Conservation (phyloP, 1,140 invertebrate species). For the Papilio dardanus region DNA sequence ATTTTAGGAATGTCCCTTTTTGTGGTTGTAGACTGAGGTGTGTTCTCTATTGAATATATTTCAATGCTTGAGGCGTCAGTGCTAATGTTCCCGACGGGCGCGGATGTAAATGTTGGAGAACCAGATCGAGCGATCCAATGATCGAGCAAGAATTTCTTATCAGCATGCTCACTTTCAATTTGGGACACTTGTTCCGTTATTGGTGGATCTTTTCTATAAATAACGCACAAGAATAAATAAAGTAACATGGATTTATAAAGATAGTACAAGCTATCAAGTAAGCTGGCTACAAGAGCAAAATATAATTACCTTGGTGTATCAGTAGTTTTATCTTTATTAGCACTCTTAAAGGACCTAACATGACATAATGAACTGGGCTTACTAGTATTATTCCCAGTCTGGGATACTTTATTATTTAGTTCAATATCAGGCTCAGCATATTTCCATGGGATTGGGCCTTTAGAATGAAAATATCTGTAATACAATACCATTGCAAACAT, state of each 20-base stretch:
- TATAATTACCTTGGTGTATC: constrained; percentile 47
- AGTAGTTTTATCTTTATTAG: constrained; percentile 50
- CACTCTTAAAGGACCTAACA: constrained; percentile 68
- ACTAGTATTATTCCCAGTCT: constrained; percentile 45
- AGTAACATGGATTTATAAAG: neutral
- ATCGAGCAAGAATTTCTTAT: constrained; percentile 81
- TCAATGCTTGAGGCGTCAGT: constrained; percentile 77
- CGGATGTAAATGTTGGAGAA: constrained; percentile 77
- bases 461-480: constrained; percentile 85
- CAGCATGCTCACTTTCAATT: constrained; percentile 71
- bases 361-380: constrained; percentile 53
- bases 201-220: constrained; percentile 54
- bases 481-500: constrained; percentile 85
- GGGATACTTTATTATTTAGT: constrained; percentile 68
- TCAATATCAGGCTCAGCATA: constrained; percentile 64
- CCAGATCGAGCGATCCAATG: constrained; percentile 81
- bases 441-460: constrained; percentile 77
- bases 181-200: constrained; percentile 48
- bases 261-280: too few relatives aligned
- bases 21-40: constrained; percentile 58
- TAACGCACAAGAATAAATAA: constrained; percentile 22
- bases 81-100: constrained; percentile 69
- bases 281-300: constrained; percentile 45
- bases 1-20: constrained; percentile 51
- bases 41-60: constrained; percentile 79